phyloP scores from a whole-genome alignment of 2,113 vertebrate genomes.

The Chaenogobius annularis region DNA sequence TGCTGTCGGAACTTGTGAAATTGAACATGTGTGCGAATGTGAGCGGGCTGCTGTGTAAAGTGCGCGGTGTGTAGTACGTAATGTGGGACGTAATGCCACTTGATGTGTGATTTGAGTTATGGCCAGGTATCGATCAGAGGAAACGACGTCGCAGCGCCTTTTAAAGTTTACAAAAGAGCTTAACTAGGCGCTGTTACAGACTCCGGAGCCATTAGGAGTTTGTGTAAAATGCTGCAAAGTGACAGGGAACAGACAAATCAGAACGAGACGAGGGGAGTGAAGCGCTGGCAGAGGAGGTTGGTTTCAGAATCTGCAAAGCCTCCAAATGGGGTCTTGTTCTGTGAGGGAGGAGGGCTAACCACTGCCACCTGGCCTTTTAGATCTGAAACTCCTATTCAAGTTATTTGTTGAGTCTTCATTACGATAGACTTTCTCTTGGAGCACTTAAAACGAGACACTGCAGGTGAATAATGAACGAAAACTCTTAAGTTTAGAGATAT shows the following conservation, averaged over 20 bases:
- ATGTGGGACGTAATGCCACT: slow-evolving; percentile 51
- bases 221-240: slow-evolving; percentile 26
- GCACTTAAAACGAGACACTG: too few species aligned
- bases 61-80: slow-evolving; percentile 9
- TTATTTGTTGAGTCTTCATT: too few species aligned
- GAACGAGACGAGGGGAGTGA: neutral
- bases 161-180: slow-evolving; percentile 68
- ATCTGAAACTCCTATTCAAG: too few species aligned
- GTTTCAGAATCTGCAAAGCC: neutral
- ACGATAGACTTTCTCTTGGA: too few species aligned
- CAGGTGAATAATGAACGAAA: too few species aligned
- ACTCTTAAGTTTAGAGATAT: too few species aligned
- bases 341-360: too few species aligned
- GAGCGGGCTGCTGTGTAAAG: slow-evolving; percentile 32
- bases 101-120: slow-evolving; percentile 65
- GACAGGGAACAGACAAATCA: slow-evolving; percentile 8
- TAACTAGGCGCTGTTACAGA: slow-evolving; percentile 58
- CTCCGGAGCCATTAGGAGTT: slow-evolving; percentile 52
- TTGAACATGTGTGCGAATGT: slow-evolving; percentile 36
- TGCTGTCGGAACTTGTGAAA: slow-evolving; percentile 62
- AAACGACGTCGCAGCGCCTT: slow-evolving; percentile 52
- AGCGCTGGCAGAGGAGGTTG: too few species aligned
- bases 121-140: slow-evolving; percentile 68
- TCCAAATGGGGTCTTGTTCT: too few species aligned
- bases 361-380: too few species aligned